These are phyloP conservation scores for Samia ricini DNA, from an alignment of 1,140 invertebrate genomes.

Conservation along the genomic window DNA sequence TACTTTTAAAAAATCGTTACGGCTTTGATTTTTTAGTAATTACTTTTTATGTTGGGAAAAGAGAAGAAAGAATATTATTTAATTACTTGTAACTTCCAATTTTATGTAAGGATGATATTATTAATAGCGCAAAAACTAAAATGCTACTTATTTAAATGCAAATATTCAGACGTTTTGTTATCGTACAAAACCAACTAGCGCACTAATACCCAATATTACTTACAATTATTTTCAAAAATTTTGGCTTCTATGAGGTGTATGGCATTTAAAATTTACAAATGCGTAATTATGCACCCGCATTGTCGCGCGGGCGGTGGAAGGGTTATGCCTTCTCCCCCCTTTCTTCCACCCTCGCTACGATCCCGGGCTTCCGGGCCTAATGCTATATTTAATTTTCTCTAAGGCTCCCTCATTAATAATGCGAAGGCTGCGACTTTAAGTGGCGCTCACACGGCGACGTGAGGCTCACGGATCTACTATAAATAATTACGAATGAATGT, in stretches of 20 bases:
- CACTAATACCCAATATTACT: too few species aligned
- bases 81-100: too few species aligned
- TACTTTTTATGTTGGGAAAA: too few species aligned
- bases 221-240: too few species aligned
- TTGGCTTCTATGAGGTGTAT: conserved; percentile 68
- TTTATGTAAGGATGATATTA: too few species aligned
- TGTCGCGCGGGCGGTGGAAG: conserved; percentile 64
- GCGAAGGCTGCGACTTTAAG: conserved; percentile 74
- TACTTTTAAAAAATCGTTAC: too few species aligned
- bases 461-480: conserved; percentile 48
- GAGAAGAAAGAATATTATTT: too few species aligned
- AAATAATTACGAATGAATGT: conserved; percentile 8
- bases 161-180: too few species aligned
- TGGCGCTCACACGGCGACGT: conserved; percentile 67
- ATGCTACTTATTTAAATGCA: too few species aligned
- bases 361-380: conserved; percentile 72
- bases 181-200: too few species aligned
- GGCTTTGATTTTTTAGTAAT: too few species aligned
- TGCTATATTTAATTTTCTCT: conserved; percentile 78
- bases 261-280: conserved; percentile 78
- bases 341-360: conserved; percentile 48
- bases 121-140: too few species aligned
- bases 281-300: conserved; percentile 77
- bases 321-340: conserved; percentile 51
- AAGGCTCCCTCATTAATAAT: conserved; percentile 77